Evolutionary conservation across 2,888 invertebrate species (phyloP).

Genomic region (Empis stercorea): DNA sequence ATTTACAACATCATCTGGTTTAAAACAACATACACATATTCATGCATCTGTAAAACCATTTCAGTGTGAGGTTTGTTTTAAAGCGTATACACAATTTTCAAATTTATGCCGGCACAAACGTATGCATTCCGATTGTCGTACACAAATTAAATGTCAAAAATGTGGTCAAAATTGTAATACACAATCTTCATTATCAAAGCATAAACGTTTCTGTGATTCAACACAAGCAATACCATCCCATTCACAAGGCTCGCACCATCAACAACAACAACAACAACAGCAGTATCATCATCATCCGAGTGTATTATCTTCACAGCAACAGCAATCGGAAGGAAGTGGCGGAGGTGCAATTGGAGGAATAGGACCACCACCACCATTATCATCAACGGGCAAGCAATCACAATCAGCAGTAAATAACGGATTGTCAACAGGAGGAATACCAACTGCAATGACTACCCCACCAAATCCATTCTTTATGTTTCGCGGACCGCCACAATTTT

Average conservation of each 20-base stretch:
- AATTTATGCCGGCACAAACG: conserved; percentile 99
- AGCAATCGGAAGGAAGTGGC: conserved; percentile 9
- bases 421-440: conserved; percentile 19
- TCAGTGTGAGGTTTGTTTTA: conserved; percentile 91
- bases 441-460: conserved; percentile 38
- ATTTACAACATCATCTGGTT: conserved; percentile 92
- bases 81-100: conserved; percentile 98
- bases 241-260: conserved; percentile 27
- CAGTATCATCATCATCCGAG: conserved; percentile 17
- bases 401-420: conserved; percentile 9
- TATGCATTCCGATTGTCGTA: conserved; percentile 94
- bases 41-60: conserved; percentile 98
- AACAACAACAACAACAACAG: conserved; percentile 34
- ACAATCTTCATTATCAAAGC: conserved; percentile 83
- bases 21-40: conserved; percentile 98
- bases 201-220: conserved; percentile 92
- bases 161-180: conserved; percentile 89
- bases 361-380: conserved; percentile 9
- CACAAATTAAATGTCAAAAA: conserved; percentile 86
- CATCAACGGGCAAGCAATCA: conserved; percentile 13
- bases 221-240: conserved; percentile 25
- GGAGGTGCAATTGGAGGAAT: conserved; percentile 4
- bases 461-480: conserved; percentile 60
- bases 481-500: conserved; percentile 51
- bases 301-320: conserved; percentile 12